Conservation (phyloP, 2,113 vertebrate genomes). For the Ornithorhynchus anatinus region DNA sequence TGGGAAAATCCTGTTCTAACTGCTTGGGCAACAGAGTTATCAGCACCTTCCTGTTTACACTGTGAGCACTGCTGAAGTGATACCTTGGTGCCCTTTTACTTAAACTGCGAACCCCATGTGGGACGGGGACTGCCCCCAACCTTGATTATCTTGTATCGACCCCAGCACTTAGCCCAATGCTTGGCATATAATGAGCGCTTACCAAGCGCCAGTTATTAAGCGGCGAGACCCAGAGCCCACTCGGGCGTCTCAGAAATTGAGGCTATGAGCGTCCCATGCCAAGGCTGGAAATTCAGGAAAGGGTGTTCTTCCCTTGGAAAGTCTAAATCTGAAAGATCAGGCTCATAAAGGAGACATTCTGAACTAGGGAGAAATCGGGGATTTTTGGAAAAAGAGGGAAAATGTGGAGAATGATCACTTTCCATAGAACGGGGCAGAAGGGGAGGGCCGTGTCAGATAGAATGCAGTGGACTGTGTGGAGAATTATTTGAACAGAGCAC, state of each 20-base stretch:
- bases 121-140: no score
- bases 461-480: background rate
- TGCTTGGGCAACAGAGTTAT: background rate
- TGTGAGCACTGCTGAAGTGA: background rate
- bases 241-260: background rate
- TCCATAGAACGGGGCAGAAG: background rate
- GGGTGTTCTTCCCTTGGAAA: background rate
- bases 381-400: background rate
- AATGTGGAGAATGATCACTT: background rate
- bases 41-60: slow-evolving; percentile 2
- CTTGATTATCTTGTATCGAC: no score
- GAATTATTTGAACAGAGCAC: background rate
- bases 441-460: slow-evolving; percentile 13
- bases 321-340: background rate
- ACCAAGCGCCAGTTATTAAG: no score
- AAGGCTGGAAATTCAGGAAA: background rate
- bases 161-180: no score
- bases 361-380: slow-evolving; percentile 1
- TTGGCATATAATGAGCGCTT: no score
- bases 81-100: background rate
- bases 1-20: slow-evolving; percentile 1
- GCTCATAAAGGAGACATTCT: slow-evolving; percentile 1
- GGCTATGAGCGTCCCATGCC: background rate
- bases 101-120: no score
- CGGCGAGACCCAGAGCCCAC: background rate